Evolutionary conservation across 2,113 vertebrate species (phyloP).

Genomic region (Syrrhaptes paradoxus): DNA sequence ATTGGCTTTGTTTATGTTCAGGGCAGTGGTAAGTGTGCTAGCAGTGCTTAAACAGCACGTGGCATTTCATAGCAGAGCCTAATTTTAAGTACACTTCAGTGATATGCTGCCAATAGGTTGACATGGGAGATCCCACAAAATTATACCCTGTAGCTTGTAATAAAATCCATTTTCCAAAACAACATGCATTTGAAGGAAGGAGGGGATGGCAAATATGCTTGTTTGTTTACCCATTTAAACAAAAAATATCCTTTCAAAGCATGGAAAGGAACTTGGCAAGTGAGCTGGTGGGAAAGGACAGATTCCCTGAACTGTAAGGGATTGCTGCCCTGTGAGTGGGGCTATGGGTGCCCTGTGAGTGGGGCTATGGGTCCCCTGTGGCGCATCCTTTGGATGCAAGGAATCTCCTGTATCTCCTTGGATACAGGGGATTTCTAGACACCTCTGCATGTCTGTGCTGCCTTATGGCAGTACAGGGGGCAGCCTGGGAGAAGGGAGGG

Average conservation of each 20-base stretch:
- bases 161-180: conserved; percentile 11
- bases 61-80: neutral
- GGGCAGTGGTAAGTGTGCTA: neutral
- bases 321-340: neutral
- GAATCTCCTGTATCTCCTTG: neutral
- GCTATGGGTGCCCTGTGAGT: neutral
- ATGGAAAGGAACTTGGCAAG: neutral
- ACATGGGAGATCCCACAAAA: neutral
- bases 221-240: neutral
- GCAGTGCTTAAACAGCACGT: neutral
- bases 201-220: neutral
- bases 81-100: conserved; percentile 20
- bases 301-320: neutral
- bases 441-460: neutral
- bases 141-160: neutral
- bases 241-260: neutral
- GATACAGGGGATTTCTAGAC: neutral
- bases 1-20: neutral
- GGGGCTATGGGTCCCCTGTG: neutral
- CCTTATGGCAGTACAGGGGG: neutral
- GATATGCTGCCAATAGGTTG: neutral
- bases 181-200: neutral
- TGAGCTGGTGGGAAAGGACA: neutral
- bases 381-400: neutral
- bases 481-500: neutral